phyloP scores from a whole-genome alignment of 23 tunicate genomes.

The Styela clava region DNA sequence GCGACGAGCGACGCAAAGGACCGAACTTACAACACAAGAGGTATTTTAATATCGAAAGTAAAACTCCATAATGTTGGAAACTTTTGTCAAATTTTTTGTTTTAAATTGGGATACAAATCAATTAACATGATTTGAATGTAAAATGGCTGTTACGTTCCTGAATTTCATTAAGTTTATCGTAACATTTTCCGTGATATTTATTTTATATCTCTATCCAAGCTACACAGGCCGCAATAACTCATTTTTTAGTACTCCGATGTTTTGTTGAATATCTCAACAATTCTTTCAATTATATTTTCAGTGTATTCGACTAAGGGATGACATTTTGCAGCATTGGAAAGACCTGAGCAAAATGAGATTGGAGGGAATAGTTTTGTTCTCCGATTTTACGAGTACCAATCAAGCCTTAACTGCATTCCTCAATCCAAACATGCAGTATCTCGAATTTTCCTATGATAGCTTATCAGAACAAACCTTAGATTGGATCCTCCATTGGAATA shows the following conservation, averaged over 20 bases:
- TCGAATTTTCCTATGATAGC: conserved; percentile 37
- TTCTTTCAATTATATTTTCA: neutral
- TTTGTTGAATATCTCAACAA: too few relatives aligned
- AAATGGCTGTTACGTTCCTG: too few relatives aligned
- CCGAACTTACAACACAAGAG: conserved; percentile 12
- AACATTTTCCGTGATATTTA: too few relatives aligned
- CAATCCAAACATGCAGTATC: conserved; percentile 11
- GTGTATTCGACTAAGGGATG: neutral
- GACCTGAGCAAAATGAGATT: conserved; percentile 22
- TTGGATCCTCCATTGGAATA: conserved; percentile 7
- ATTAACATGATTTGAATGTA: too few relatives aligned
- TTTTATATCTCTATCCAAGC: too few relatives aligned
- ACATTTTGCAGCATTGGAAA: conserved; percentile 22
- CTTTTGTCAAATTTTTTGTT: too few relatives aligned
- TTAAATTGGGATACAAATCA: too few relatives aligned
- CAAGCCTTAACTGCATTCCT: neutral
- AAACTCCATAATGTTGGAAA: neutral
- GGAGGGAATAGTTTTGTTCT: conserved; percentile 29
- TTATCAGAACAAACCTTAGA: conserved; percentile 12
- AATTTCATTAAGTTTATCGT: too few relatives aligned
- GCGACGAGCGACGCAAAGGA: neutral
- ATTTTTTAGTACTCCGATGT: too few relatives aligned
- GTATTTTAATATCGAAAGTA: conserved; percentile 9
- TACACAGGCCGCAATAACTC: too few relatives aligned
- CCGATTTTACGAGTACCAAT: neutral